Evolutionary conservation across 2,888 invertebrate genomes (phyloP).

Genomic region (Elmis aenea): DNA sequence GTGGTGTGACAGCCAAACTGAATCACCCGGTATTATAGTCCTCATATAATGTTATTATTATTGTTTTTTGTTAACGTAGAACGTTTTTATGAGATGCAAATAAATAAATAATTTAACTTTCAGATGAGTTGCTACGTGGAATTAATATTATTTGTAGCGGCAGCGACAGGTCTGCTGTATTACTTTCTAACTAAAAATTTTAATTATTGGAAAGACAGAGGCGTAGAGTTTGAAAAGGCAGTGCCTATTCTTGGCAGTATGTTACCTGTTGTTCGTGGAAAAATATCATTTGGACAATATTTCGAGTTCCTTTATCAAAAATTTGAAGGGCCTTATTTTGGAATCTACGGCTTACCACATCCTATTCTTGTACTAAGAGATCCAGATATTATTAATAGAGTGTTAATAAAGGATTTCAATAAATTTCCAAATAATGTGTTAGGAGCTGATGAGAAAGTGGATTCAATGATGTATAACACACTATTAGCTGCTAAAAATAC

Average conservation of each 20-base stretch:
- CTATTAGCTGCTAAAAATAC: constrained; percentile 47
- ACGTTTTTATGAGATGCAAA: too few species aligned
- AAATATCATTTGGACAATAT: constrained; percentile 35
- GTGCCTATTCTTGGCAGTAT: constrained; percentile 45
- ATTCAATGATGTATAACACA: constrained; percentile 44
- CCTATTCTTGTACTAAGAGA: constrained; percentile 47
- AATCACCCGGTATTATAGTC: too few species aligned
- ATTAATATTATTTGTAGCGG: too few species aligned
- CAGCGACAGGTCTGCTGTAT: too few species aligned
- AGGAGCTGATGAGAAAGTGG: constrained; percentile 41
- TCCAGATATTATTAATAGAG: constrained; percentile 47
- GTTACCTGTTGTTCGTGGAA: constrained; percentile 36
- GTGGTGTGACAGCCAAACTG: too few species aligned
- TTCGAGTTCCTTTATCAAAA: constrained; percentile 34
- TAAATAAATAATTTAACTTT: too few species aligned
- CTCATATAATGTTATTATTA: too few species aligned
- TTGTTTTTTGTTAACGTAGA: too few species aligned
- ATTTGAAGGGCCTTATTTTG: constrained; percentile 40
- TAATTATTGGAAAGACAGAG: constrained; percentile 45
- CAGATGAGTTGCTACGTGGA: too few species aligned
- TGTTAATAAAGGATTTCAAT: constrained; percentile 49
- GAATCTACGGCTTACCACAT: constrained; percentile 49
- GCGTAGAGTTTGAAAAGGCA: constrained; percentile 41
- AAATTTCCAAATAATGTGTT: constrained; percentile 48
- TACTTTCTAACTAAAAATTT: too few species aligned